Evolutionary conservation across 1,140 invertebrate genomes (phyloP).

Genomic region (Yoshiicerus persimilis): DNA sequence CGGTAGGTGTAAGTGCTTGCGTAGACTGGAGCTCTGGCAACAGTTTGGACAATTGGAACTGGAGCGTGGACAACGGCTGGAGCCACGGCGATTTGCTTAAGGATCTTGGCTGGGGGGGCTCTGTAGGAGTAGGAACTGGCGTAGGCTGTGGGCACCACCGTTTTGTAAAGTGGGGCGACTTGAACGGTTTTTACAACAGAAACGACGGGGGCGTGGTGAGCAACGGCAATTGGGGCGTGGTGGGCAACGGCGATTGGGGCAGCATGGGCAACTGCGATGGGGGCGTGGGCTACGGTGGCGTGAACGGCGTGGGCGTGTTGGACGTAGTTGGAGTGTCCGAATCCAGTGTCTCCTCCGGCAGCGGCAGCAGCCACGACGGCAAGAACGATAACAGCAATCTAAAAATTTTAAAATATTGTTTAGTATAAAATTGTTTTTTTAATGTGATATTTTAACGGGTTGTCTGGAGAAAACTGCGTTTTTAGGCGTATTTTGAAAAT

Average conservation of each 20-base stretch:
- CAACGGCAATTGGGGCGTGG: neutral
- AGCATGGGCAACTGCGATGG: neutral
- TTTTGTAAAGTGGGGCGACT: neutral
- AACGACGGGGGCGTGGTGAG: constrained; percentile 5
- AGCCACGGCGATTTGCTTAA: neutral
- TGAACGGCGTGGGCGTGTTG: neutral
- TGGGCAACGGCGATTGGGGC: neutral
- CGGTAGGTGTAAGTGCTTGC: constrained; percentile 13
- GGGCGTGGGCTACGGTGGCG: neutral
- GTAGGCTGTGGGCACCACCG: constrained; percentile 20
- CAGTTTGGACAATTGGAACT: neutral
- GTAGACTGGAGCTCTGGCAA: constrained; percentile 5
- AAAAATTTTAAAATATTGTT: neutral
- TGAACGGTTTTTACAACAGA: neutral
- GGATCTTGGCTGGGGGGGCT: constrained; percentile 8
- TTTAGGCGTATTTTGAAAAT: too few species aligned
- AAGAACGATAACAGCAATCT: neutral
- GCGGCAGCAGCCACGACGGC: neutral
- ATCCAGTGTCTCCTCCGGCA: constrained; percentile 11
- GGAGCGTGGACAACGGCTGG: constrained; percentile 2
- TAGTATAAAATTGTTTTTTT: too few species aligned
- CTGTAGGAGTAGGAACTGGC: constrained; percentile 19
- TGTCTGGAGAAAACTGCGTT: too few species aligned
- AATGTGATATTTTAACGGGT: too few species aligned
- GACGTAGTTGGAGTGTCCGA: neutral